phyloP scores from a whole-genome alignment of 35 echinoderm and acorn worm genomes.

The Heliocidaris erythrogramma region DNA sequence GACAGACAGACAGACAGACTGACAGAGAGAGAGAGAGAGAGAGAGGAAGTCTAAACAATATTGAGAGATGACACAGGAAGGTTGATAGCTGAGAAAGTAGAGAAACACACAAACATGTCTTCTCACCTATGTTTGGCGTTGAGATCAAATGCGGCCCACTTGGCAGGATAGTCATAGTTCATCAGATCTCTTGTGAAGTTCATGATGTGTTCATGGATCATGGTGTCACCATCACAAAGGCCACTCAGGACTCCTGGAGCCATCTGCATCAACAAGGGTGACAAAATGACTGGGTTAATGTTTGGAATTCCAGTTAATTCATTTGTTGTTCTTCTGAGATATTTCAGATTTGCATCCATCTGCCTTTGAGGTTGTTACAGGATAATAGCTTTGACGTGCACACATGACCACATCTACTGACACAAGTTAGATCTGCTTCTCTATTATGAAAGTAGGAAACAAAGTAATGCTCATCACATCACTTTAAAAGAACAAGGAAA shows the following conservation, averaged over 20 bases:
- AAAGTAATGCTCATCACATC: too few relatives aligned
- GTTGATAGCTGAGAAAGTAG: not conserved
- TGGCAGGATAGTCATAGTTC: constrained; percentile 67
- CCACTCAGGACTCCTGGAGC: constrained; percentile 56
- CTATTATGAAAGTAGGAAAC: too few relatives aligned
- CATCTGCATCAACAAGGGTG: constrained; percentile 14
- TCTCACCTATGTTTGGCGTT: constrained; percentile 79
- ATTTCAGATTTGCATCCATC: too few relatives aligned
- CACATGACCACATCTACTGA: too few relatives aligned
- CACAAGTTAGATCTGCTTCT: too few relatives aligned
- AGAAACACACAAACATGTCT: not conserved
- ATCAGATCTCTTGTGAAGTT: constrained; percentile 74
- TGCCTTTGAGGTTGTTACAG: too few relatives aligned
- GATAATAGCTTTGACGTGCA: too few relatives aligned
- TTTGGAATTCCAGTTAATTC: not conserved
- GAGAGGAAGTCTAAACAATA: not conserved
- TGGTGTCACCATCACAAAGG: constrained; percentile 72
- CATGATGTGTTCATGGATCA: constrained; percentile 81
- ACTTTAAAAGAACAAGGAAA: too few relatives aligned
- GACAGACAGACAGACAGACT: too few relatives aligned
- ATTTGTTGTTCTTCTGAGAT: too few relatives aligned
- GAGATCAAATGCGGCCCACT: constrained; percentile 77
- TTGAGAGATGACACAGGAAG: not conserved
- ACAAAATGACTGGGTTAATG: not conserved
- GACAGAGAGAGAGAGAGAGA: not conserved